Evolutionary conservation across 2,113 vertebrate genomes (phyloP).

Genomic region (Pterocles gutturalis): DNA sequence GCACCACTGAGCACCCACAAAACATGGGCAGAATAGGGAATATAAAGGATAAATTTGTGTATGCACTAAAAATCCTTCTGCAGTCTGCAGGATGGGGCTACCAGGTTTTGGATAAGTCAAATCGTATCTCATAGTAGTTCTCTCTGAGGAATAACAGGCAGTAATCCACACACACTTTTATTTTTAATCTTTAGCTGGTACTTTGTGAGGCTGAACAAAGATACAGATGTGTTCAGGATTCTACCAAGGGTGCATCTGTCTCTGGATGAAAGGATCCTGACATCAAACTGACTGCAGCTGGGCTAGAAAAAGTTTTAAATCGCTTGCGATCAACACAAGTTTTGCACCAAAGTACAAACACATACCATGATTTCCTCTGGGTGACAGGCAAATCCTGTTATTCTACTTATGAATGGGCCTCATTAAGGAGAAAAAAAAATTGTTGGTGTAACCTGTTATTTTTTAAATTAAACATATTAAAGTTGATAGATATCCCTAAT

Average conservation of each 20-base stretch:
- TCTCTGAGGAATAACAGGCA: neutral
- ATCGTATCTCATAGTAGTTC: neutral
- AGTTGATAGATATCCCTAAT: conserved; percentile 42
- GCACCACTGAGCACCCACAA: neutral
- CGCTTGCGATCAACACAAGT: neutral
- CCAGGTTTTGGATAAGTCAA: neutral
- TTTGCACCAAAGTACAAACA: conserved; percentile 51
- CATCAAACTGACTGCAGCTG: conserved; percentile 58
- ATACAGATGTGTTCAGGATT: neutral
- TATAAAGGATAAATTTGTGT: neutral
- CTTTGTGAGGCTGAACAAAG: conserved; percentile 28
- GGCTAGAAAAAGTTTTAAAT: conserved; percentile 54
- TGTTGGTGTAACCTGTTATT: conserved; percentile 9
- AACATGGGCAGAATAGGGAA: accelerated
- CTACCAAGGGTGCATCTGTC: conserved; percentile 54
- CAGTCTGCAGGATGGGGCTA: neutral
- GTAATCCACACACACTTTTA: neutral
- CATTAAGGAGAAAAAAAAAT: conserved; percentile 4
- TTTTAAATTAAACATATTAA: conserved; percentile 31
- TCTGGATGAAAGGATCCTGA: conserved; percentile 54
- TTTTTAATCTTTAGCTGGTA: conserved; percentile 26
- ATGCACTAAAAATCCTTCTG: neutral
- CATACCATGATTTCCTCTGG: conserved; percentile 53
- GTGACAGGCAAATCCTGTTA: conserved; percentile 39
- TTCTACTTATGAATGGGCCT: conserved; percentile 36